A percentile compares a stretch with the other conserved stretches of the same genome.
Conservation (phyloP, 1,140 invertebrate species). For the Diabrotica virgifera region DNA sequence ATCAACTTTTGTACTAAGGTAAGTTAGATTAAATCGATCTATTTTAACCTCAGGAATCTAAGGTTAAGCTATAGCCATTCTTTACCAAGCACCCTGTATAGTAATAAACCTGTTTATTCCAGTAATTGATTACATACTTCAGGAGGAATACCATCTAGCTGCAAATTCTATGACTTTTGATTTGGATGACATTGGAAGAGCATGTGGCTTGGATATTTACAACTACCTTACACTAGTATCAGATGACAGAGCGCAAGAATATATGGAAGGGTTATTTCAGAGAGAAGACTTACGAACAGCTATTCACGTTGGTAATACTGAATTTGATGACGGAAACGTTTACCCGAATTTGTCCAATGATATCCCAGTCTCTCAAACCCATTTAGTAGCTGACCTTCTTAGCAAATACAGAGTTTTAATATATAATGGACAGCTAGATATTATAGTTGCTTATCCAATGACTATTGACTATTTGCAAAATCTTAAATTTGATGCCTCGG, state of each 20-base stretch:
- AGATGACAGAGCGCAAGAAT: constrained; percentile 42
- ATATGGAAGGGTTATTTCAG: constrained; percentile 57
- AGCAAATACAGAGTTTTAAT: constrained; percentile 64
- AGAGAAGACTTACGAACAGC: constrained; percentile 53
- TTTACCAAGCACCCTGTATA: too few relatives aligned
- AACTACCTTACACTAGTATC: constrained; percentile 45
- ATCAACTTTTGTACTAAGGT: too few relatives aligned
- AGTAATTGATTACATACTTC: constrained; percentile 52
- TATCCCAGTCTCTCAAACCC: constrained; percentile 77
- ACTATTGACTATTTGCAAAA: constrained; percentile 67
- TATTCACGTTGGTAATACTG: constrained; percentile 52
- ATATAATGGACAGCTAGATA: constrained; percentile 82
- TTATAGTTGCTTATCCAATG: constrained; percentile 76
- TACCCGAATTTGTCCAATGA: constrained; percentile 69
- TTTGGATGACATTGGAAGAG: constrained; percentile 58
- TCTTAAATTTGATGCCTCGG: constrained; percentile 60
- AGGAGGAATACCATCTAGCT: constrained; percentile 58
- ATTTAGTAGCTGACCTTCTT: constrained; percentile 67
- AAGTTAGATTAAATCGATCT: too few relatives aligned
- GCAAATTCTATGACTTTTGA: constrained; percentile 49
- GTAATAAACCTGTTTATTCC: not conserved
- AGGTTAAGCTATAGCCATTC: too few relatives aligned
- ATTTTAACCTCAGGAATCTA: too few relatives aligned
- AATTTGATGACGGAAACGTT: constrained; percentile 53
- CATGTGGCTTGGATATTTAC: constrained; percentile 58